phyloP scores from a whole-genome alignment of 2,113 vertebrate species.

The Pitta sordida region DNA sequence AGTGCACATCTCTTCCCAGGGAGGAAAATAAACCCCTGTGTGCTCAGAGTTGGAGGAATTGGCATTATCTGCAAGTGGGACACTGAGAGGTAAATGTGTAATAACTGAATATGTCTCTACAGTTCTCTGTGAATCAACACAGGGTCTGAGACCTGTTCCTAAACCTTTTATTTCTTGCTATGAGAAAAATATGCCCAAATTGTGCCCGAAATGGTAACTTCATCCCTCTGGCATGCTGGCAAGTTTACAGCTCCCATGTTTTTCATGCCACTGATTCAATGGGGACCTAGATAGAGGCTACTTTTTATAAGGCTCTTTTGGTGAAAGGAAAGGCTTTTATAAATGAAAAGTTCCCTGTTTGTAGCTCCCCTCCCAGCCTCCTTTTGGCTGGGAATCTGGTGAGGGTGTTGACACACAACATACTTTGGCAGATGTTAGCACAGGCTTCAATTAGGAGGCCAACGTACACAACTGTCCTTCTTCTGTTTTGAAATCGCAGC shows the following conservation, averaged over 20 bases:
- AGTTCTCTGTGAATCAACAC: not conserved
- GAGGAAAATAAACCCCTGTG: not conserved
- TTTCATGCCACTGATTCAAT: not conserved
- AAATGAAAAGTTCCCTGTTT: constrained; percentile 54
- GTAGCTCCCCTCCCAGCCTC: not conserved
- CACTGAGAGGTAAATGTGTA: not conserved
- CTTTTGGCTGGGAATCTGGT: constrained; percentile 32
- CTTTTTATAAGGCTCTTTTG: not conserved
- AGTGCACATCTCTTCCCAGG: not conserved
- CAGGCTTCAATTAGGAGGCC: constrained; percentile 30
- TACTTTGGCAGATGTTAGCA: constrained; percentile 59
- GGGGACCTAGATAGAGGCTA: constrained; percentile 9
- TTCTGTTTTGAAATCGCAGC: constrained; percentile 47
- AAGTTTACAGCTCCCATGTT: not conserved
- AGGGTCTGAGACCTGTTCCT: not conserved
- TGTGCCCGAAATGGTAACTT: not conserved
- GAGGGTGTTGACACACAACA: constrained; percentile 54
- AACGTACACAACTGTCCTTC: constrained; percentile 16
- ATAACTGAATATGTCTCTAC: not conserved
- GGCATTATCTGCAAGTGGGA: not conserved
- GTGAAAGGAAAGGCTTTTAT: constrained; percentile 20
- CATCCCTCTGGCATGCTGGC: not conserved
- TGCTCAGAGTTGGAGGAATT: not conserved
- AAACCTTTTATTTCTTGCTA: not conserved
- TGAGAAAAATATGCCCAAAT: not conserved